These are phyloP conservation scores for Eupithecia subfuscata DNA, from an alignment of 2,888 invertebrate species.

Conservation along the genomic window DNA sequence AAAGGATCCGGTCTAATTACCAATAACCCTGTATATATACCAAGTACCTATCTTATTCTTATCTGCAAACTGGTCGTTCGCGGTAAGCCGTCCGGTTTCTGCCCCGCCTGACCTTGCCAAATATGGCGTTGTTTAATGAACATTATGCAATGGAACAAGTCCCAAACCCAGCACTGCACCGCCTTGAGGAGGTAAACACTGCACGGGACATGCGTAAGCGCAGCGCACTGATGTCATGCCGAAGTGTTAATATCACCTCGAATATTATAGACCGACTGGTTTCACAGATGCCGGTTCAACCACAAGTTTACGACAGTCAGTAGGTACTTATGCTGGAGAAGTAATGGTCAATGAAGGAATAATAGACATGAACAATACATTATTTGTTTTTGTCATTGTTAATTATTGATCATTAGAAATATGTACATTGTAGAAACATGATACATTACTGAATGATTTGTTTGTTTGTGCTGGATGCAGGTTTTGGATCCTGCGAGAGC, in stretches of 20 bases:
- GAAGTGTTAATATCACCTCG: neutral
- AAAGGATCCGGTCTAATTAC: no score
- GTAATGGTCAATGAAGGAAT: neutral
- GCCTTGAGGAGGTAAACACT: slow-evolving; percentile 38
- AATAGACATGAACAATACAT: neutral
- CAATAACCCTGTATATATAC: no score
- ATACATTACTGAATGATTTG: neutral
- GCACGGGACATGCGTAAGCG: slow-evolving; percentile 33
- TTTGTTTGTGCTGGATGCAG: neutral
- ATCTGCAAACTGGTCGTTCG: slow-evolving; percentile 7
- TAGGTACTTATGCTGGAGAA: neutral
- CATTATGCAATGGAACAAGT: slow-evolving; percentile 37
- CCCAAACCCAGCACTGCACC: slow-evolving; percentile 26
- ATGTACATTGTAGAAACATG: neutral
- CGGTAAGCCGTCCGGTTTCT: slow-evolving; percentile 8
- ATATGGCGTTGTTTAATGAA: slow-evolving; percentile 31
- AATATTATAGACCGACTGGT: neutral
- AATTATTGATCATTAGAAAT: neutral
- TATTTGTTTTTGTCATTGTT: neutral
- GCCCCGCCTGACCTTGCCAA: slow-evolving; percentile 23
- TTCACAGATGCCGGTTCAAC: neutral
- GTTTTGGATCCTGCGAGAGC: neutral
- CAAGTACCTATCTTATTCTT: neutral
- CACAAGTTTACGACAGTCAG: neutral
- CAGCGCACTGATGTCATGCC: slow-evolving; percentile 39